Evolutionary conservation across 2,888 invertebrate genomes (phyloP), one percentile per base, ranked within the genome.

Genomic region (Limenitis arthemis): DNA sequence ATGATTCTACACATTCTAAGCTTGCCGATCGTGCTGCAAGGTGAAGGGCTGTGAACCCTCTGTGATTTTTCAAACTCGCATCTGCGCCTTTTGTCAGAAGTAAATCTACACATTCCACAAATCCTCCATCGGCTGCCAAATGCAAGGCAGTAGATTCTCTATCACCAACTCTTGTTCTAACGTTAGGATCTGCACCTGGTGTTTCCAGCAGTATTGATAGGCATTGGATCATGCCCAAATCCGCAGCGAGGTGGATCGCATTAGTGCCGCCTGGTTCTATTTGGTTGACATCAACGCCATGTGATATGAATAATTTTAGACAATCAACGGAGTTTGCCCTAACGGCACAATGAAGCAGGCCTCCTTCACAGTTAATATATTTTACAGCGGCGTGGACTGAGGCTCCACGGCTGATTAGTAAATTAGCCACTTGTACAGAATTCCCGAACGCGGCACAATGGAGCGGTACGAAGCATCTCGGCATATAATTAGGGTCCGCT

Each of bases 391-490:
- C 85, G 56, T 89, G 88, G 44, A 94, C 90, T 56, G 89, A 88
- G 48, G 94, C 91, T 20, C 92, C 92, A 58, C 89, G 89, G 57
- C 89, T 89, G 56, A 96, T 88, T 55, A 97, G 88, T 68, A 94
- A 89, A 75, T 91, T 91, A 50, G 94, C 92, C 9, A 94, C 94
- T 67, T 93, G 91, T 48, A 91, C 89, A 56, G 95, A 92, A 69
- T 96, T 94, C 9, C 96, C 94, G 78, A 95, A 95, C 33, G 96
- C 95, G 9, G 96, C 94, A 72, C 94, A 95, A 75, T 97, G 96
- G 53, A 97, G 88, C 1, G 96, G 95, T 42, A 93, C 92, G 71
- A 93, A 93, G 63, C 91, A 90, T 71, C 92, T 91, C 54, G 89
- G 89, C 68, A 90, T 88, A 47, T 89, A 87, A 77, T 92, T 91